Evolutionary conservation across 1,140 invertebrate species (phyloP).

Genomic region (Antheraea mylitta): DNA sequence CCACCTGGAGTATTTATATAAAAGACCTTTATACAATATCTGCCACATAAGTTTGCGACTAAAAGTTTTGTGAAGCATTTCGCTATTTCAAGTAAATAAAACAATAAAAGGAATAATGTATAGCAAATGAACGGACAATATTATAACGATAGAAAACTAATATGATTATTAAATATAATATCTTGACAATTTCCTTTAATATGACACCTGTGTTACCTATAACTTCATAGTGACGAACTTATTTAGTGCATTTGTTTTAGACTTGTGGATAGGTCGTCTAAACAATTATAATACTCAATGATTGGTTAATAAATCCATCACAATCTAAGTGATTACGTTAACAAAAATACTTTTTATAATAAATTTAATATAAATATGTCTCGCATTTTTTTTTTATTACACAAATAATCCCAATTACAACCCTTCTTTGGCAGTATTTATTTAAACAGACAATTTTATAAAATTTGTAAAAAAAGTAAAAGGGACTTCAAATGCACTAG

Average conservation of each 20-base stretch:
- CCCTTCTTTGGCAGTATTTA: too few relatives aligned
- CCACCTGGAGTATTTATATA: not conserved
- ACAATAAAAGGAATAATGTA: conserved; percentile 15
- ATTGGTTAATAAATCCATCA: conserved; percentile 62
- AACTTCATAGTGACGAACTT: conserved; percentile 1
- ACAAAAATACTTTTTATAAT: conserved; percentile 61
- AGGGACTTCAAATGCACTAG: too few relatives aligned
- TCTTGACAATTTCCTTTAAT: too few relatives aligned
- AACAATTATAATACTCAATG: conserved; percentile 43
- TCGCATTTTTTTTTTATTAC: conserved; percentile 28
- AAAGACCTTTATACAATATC: not conserved
- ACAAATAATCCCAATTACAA: too few relatives aligned
- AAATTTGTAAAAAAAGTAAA: too few relatives aligned
- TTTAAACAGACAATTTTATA: too few relatives aligned
- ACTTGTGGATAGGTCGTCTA: conserved; percentile 17
- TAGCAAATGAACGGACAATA: too few relatives aligned
- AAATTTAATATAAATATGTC: conserved; percentile 59
- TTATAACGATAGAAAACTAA: too few relatives aligned
- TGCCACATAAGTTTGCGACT: not conserved
- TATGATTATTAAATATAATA: too few relatives aligned
- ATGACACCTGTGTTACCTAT: too few relatives aligned
- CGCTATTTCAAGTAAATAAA: conserved; percentile 3
- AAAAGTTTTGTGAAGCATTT: not conserved
- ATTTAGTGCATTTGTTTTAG: conserved; percentile 10
- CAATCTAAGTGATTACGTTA: conserved; percentile 65